Conservation (phyloP, 2,888 invertebrate genomes). For the Caradrina clavipalpis region DNA sequence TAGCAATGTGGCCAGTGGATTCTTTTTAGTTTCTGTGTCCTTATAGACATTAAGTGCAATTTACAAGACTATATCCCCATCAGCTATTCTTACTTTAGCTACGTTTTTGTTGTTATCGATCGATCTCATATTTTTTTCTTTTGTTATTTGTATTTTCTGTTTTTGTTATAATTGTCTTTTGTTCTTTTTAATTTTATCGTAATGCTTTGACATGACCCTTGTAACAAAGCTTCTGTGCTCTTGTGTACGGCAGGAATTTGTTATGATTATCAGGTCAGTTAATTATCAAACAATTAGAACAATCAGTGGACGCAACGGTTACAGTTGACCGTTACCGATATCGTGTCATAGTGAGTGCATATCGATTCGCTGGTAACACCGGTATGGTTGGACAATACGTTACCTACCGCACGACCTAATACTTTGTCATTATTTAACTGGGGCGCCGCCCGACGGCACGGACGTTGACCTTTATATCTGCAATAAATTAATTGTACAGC, state of each 20-base stretch:
- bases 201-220: neutral
- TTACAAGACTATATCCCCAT: neutral
- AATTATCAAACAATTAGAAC: slow-evolving; percentile 58
- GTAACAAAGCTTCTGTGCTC: slow-evolving; percentile 7
- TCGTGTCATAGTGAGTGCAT: slow-evolving; percentile 57
- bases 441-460: slow-evolving; percentile 45
- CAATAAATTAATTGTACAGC: slow-evolving; percentile 50
- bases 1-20: neutral
- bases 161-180: too few relatives aligned
- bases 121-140: too few relatives aligned
- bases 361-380: slow-evolving; percentile 60
- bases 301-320: slow-evolving; percentile 46
- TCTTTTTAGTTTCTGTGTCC: neutral
- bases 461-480: slow-evolving; percentile 64
- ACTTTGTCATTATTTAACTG: slow-evolving; percentile 66
- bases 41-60: neutral
- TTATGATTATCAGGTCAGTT: slow-evolving; percentile 28
- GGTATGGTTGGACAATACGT: slow-evolving; percentile 58
- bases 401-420: slow-evolving; percentile 56
- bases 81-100: neutral
- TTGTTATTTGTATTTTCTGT: too few relatives aligned
- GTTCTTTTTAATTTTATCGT: neutral
- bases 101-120: neutral
- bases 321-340: slow-evolving; percentile 64
- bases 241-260: slow-evolving; percentile 14